Base-by-base conservation (phyloP, 2,797 vertebrate genomes). In the Scolopax rusticola region DNA sequence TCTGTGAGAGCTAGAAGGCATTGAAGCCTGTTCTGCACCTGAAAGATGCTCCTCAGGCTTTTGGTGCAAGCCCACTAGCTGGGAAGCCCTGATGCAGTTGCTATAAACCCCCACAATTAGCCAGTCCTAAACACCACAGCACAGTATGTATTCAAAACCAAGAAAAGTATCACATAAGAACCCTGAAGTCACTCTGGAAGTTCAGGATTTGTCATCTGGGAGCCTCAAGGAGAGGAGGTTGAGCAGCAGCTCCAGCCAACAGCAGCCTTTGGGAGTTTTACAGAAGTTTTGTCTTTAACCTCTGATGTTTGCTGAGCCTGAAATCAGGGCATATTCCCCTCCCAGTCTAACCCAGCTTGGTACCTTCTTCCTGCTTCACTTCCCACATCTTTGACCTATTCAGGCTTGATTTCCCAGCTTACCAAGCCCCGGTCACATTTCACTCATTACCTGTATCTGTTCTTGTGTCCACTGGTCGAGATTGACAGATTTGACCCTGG, bases 381-480 rank as follows among this genome's bases (percentile, higher is more conserved):
- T 68, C 75, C 56, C 36, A 7, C 40, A 6, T 9, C 73, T 61
- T 12, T 13, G 14, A 18, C 40, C 28, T 25, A 6, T 11, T 13
- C 50, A 27, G 36, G 12, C n/a, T 60, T 12, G 5, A 5, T 15
- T 47, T 3, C 33, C 59, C 14, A 8, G 25, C 20, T 70, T 8
- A 16, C 1, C 3, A 27, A 82, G 28, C 15, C 54, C 33, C 17
- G 1, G 0, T 4, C 19, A 5, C 0, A 5, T 23, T 32, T 6
- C 20, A 4, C 48, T 38, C 0, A 0, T 75, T 95, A 99, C 99
- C 99, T 99, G 99, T 73, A 99, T 99, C 97, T 99, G 99, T 85
- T 99, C 99, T 91, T 99, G 99, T 0, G 99, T 99, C 99, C 99
- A 99, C 95, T 99, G 99, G 97, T 99, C 99, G 21, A 99, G 98